Evolutionary conservation across 2,888 invertebrate species (phyloP).

Genomic region (Phaedon cochleariae): DNA sequence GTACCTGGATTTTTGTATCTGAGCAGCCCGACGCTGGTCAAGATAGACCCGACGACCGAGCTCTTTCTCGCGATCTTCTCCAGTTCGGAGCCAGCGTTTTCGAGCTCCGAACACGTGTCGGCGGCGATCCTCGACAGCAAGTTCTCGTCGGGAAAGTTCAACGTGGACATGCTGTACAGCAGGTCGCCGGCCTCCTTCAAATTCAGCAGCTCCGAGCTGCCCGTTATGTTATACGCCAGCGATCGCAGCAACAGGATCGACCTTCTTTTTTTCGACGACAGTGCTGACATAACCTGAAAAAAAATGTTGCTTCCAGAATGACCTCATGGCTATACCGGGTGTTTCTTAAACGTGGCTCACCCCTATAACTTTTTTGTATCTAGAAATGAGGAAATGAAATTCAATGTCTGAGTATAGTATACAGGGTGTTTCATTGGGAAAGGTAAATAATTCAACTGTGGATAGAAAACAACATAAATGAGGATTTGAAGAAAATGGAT

Average conservation of each 20-base stretch:
- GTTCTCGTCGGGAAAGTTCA: conserved; percentile 80
- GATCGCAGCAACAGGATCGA: conserved; percentile 77
- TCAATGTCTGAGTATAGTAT: too few relatives aligned
- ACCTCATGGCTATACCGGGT: too few relatives aligned
- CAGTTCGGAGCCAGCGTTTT: too few relatives aligned
- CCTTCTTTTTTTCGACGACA: conserved; percentile 73
- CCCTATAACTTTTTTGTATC: too few relatives aligned
- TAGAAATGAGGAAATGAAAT: too few relatives aligned
- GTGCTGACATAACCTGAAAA: conserved; percentile 72
- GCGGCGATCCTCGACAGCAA: conserved; percentile 70
- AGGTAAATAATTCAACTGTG: too few relatives aligned
- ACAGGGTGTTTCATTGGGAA: too few relatives aligned
- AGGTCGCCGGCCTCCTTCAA: conserved; percentile 80
- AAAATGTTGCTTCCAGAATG: too few relatives aligned
- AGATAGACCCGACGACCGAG: conserved; percentile 75
- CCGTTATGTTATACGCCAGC: conserved; percentile 75
- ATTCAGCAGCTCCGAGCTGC: conserved; percentile 69
- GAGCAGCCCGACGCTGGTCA: conserved; percentile 78
- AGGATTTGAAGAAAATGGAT: too few relatives aligned
- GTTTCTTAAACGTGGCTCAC: too few relatives aligned
- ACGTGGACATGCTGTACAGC: conserved; percentile 73
- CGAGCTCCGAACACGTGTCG: conserved; percentile 67
- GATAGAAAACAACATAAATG: too few relatives aligned
- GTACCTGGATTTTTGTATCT: conserved; percentile 74
- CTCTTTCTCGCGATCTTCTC: conserved; percentile 68